phyloP scores from a whole-genome alignment of 2,888 invertebrate species.

The Lithophane ornitopus region DNA sequence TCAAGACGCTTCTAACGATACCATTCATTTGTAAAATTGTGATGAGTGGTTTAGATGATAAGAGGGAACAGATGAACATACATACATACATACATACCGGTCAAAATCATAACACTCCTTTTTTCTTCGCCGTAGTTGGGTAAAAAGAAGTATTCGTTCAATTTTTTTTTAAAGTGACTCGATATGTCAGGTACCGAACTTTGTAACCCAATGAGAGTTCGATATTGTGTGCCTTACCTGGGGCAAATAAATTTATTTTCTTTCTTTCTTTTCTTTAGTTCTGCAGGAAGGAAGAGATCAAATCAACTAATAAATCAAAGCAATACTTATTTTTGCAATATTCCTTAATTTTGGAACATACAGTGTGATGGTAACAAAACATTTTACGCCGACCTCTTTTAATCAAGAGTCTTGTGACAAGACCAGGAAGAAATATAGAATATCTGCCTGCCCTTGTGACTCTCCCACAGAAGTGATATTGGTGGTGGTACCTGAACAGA shows the following conservation, averaged over 20 bases:
- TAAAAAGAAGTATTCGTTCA: neutral
- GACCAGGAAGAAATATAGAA: neutral
- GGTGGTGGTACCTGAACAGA: constrained; percentile 79
- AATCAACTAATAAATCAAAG: neutral
- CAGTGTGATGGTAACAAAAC: neutral
- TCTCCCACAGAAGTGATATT: neutral
- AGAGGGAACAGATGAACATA: too few relatives aligned
- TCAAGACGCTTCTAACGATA: too few relatives aligned
- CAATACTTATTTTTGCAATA: neutral
- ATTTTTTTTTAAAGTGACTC: neutral
- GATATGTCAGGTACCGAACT: neutral
- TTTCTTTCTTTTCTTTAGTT: too few relatives aligned
- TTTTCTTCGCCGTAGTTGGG: too few relatives aligned
- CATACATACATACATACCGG: too few relatives aligned
- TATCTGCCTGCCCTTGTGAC: neutral
- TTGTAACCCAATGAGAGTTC: too few relatives aligned
- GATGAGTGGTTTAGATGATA: too few relatives aligned
- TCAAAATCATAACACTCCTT: too few relatives aligned
- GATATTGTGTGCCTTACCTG: too few relatives aligned
- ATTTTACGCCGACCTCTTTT: neutral
- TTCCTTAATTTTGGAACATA: neutral
- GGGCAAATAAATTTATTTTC: too few relatives aligned
- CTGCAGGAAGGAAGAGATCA: neutral
- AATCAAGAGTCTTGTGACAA: neutral
- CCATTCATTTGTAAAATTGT: too few relatives aligned